Percentiles rank a stretch among this genome's conserved stretches.
Evolutionary conservation across 2,797 vertebrate genomes (phyloP).

Genomic region (Acanthurus leucopareius): DNA sequence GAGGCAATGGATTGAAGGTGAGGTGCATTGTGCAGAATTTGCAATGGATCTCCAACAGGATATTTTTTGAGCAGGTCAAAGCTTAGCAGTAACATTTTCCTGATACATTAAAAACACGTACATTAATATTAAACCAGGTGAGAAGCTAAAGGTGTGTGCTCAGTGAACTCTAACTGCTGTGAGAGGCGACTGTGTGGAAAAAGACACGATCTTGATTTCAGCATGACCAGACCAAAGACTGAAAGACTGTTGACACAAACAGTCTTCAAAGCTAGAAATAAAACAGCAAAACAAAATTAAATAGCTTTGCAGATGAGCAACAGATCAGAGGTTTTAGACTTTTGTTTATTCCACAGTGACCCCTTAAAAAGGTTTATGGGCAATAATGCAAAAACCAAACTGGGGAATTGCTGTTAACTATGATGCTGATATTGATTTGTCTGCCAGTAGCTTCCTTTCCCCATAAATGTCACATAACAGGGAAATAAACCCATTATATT

Average conservation of each 20-base stretch:
- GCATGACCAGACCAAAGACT: background rate
- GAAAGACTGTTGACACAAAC: conserved; percentile 14
- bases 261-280: background rate
- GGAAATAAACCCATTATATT: background rate
- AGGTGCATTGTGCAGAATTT: conserved; percentile 33
- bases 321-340: background rate
- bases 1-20: conserved; percentile 30
- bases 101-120: conserved; percentile 11
- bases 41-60: conserved; percentile 18
- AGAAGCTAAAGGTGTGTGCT: conserved; percentile 25
- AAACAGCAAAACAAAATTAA: background rate
- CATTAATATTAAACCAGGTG: conserved; percentile 21
- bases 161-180: conserved; percentile 6
- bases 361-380: background rate
- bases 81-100: conserved; percentile 30
- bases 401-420: background rate
- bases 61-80: conserved; percentile 25
- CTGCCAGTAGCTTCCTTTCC: background rate
- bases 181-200: conserved; percentile 7
- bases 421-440: background rate
- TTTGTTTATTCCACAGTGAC: background rate
- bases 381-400: background rate
- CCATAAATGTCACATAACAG: background rate
- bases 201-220: background rate
- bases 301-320: conserved; percentile 2